These are phyloP conservation scores for Drosophila bocki DNA, from an alignment of 1,140 invertebrate genomes.

Conservation along the genomic window DNA sequence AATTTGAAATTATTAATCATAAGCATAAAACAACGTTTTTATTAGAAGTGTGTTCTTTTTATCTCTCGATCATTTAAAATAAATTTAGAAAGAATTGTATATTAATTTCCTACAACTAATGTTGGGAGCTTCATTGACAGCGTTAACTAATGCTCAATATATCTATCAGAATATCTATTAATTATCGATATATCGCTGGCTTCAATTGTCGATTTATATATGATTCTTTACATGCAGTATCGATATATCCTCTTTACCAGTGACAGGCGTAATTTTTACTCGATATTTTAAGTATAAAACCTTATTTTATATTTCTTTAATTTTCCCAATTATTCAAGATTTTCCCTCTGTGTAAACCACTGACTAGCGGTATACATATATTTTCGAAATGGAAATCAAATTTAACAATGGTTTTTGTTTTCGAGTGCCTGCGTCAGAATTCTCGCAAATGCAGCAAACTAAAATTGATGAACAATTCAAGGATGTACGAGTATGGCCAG, in stretches of 20 bases:
- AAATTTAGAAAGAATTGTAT: too few relatives aligned
- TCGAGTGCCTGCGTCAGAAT: constrained; percentile 73
- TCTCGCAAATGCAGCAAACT: constrained; percentile 55
- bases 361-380: constrained; percentile 1
- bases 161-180: background rate
- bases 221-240: background rate
- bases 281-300: too few relatives aligned
- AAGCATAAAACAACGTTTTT: background rate
- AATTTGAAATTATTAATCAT: background rate
- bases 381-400: constrained; percentile 50
- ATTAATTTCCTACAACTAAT: too few relatives aligned
- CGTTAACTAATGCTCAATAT: too few relatives aligned
- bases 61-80: too few relatives aligned
- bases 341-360: background rate
- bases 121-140: too few relatives aligned
- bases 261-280: background rate
- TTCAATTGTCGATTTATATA: background rate
- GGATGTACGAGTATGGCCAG: constrained; percentile 42
- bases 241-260: background rate
- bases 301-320: background rate
- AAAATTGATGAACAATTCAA: constrained; percentile 81
- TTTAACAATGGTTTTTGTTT: constrained; percentile 46
- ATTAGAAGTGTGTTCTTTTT: too few relatives aligned
- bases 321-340: background rate
- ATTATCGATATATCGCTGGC: background rate